Percentiles rank a stretch among this genome's conserved stretches.
Conservation (phyloP, 2,113 vertebrate species). For the Odocoileus virginianus region DNA sequence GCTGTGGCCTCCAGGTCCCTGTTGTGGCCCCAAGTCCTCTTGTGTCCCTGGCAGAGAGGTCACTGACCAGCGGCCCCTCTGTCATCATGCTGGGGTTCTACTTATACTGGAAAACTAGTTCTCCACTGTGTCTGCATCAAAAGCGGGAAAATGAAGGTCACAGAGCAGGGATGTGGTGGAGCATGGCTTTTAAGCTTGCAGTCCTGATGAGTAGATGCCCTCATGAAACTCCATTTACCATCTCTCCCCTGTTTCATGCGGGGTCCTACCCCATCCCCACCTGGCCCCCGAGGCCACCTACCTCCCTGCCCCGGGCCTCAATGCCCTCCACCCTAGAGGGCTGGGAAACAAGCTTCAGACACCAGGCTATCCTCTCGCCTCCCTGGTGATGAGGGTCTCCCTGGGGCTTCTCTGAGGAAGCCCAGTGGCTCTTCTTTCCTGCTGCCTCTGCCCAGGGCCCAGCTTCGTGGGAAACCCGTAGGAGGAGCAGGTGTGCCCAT, state of each 20-base stretch:
- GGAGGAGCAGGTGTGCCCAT: background rate
- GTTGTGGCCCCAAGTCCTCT: background rate
- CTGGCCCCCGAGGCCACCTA: background rate
- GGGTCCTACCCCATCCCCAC: background rate
- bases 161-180: background rate
- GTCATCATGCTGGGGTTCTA: background rate
- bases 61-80: background rate
- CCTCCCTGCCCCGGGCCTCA: background rate
- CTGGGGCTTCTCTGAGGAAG: background rate
- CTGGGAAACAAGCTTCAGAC: background rate
- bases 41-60: background rate
- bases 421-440: background rate
- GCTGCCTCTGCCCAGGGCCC: background rate
- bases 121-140: background rate
- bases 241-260: background rate
- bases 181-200: background rate
- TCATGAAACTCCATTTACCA: background rate
- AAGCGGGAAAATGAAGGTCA: background rate
- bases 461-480: background rate
- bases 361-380: background rate
- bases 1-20: background rate
- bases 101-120: background rate
- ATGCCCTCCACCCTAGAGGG: background rate
- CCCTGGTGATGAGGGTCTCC: background rate
- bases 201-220: background rate